Conservation (phyloP, 2,113 vertebrate genomes). For the Anarhynchus alexandrinus region DNA sequence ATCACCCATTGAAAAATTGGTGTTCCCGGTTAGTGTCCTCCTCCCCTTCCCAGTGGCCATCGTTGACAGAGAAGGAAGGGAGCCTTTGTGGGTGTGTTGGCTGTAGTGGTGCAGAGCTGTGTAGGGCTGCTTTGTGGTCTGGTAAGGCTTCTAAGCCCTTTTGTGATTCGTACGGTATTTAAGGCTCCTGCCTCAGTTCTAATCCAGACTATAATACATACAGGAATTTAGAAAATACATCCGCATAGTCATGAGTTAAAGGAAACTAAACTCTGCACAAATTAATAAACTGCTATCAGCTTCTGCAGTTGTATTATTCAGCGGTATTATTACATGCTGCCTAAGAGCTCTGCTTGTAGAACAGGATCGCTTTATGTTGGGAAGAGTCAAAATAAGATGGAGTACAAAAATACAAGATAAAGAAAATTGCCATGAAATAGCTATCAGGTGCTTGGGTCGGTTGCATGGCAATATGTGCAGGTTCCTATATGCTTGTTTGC, state of each 20-base stretch:
- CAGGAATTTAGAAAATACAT: background rate
- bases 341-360: background rate
- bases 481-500: background rate
- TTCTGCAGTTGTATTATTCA: background rate
- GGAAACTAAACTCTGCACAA: background rate
- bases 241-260: background rate
- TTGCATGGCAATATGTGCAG: background rate
- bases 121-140: background rate
- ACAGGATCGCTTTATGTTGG: background rate
- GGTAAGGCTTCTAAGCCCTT: background rate
- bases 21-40: background rate
- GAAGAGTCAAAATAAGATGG: background rate
- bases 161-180: background rate
- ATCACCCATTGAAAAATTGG: background rate
- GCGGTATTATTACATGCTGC: background rate
- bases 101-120: background rate
- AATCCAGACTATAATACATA: background rate
- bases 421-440: background rate
- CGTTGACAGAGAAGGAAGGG: background rate
- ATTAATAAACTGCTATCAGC: background rate
- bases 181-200: background rate
- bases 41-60: background rate
- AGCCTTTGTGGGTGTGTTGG: background rate
- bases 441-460: accelerated
- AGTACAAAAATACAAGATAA: background rate